These are phyloP conservation scores for Diarsia rubi DNA, from an alignment of 2,888 invertebrate genomes.

Conservation along the genomic window DNA sequence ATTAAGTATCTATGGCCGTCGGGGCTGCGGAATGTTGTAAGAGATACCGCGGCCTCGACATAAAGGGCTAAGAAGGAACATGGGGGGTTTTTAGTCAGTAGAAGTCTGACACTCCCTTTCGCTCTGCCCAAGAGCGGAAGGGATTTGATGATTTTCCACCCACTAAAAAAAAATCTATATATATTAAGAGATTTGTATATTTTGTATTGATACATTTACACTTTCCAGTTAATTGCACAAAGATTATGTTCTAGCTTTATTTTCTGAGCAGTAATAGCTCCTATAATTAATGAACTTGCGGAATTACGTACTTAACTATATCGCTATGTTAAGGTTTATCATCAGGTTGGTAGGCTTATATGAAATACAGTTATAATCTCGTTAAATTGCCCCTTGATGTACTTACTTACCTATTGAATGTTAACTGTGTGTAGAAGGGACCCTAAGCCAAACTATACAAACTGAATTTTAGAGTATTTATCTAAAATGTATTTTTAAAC, in stretches of 20 bases:
- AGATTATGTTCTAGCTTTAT: slow-evolving; percentile 29
- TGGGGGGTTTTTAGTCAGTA: too few relatives aligned
- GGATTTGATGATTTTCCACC: too few relatives aligned
- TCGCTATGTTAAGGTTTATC: slow-evolving; percentile 6
- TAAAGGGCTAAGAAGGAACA: too few relatives aligned
- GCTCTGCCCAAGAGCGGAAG: too few relatives aligned
- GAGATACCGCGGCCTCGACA: too few relatives aligned
- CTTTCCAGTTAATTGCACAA: slow-evolving; percentile 44
- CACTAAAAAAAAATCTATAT: too few relatives aligned
- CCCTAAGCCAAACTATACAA: background rate
- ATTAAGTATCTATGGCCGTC: slow-evolving; percentile 6
- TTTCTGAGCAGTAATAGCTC: slow-evolving; percentile 35
- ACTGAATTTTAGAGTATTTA: background rate
- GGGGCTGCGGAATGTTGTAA: too few relatives aligned
- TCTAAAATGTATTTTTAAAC: background rate
- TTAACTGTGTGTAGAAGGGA: slow-evolving; percentile 4
- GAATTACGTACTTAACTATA: slow-evolving; percentile 31
- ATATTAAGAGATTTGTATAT: slow-evolving; percentile 43
- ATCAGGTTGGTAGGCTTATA: slow-evolving; percentile 2
- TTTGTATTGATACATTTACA: slow-evolving; percentile 48
- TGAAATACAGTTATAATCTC: slow-evolving; percentile 24
- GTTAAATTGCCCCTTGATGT: slow-evolving; percentile 18
- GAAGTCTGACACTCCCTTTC: too few relatives aligned
- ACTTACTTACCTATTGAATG: slow-evolving; percentile 7
- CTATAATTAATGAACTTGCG: slow-evolving; percentile 10